Conservation (phyloP, 2,797 vertebrate species). For the Liparis tanakae region DNA sequence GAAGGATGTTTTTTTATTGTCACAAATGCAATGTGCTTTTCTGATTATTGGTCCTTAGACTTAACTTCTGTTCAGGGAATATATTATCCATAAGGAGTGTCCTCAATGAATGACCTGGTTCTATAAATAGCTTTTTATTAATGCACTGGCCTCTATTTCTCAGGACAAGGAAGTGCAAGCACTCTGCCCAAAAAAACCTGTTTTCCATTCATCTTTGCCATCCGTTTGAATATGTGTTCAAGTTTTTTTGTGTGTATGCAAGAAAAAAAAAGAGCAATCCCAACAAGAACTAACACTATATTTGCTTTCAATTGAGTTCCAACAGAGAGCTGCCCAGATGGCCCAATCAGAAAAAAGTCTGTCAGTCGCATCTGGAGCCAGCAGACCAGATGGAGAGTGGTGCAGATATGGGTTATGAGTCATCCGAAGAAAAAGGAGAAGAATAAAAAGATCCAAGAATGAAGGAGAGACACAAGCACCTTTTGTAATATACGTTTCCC, state of each 20-base stretch:
- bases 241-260: constrained; percentile 56
- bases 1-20: no score
- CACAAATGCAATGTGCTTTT: constrained; percentile 15
- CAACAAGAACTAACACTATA: constrained; percentile 71
- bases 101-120: constrained; percentile 63
- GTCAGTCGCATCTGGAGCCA: constrained; percentile 81
- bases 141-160: constrained; percentile 45
- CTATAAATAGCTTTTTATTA: constrained; percentile 52
- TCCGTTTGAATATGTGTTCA: constrained; percentile 68
- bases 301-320: constrained; percentile 72
- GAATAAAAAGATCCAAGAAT: constrained; percentile 40
- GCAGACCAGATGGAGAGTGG: constrained; percentile 79
- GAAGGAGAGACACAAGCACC: constrained; percentile 42
- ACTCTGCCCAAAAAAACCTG: constrained; percentile 42
- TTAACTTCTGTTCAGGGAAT: constrained; percentile 10
- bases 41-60: constrained; percentile 8
- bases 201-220: constrained; percentile 70
- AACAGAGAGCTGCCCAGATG: constrained; percentile 75
- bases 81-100: constrained; percentile 35
- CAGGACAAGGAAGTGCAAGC: constrained; percentile 43
- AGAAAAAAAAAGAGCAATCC: constrained; percentile 47
- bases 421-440: constrained; percentile 46
- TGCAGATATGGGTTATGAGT: constrained; percentile 67
- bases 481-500: constrained; percentile 46
- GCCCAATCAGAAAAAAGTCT: constrained; percentile 74